phyloP scores from a whole-genome alignment of 2,888 invertebrate genomes.

The Ischnus inquisitorius region DNA sequence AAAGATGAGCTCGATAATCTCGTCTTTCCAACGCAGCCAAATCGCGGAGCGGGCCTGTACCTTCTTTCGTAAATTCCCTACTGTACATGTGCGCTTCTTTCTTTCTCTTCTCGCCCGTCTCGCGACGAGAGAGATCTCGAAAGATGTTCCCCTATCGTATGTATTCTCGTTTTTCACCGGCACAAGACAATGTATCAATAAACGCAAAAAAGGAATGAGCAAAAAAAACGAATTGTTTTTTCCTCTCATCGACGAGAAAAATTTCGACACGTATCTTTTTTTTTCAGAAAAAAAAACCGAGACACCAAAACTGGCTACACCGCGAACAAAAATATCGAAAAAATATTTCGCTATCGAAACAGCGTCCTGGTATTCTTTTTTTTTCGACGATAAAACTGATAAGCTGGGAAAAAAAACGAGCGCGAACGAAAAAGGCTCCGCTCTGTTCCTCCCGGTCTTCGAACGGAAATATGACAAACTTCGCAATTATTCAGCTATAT shows the following conservation, averaged over 20 bases:
- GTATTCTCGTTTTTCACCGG: background rate
- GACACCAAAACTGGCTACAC: background rate
- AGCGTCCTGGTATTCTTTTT: background rate
- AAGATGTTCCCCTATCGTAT: background rate
- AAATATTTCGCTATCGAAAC: too few species aligned
- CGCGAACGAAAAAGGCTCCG: background rate
- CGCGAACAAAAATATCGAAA: background rate
- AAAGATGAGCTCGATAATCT: constrained; percentile 86
- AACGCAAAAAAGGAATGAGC: background rate
- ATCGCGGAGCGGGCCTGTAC: constrained; percentile 87
- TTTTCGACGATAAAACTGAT: too few species aligned
- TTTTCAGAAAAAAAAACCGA: background rate
- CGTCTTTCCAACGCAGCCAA: constrained; percentile 92
- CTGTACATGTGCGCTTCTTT: background rate
- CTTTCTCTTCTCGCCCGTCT: background rate
- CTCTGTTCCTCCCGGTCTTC: too few species aligned
- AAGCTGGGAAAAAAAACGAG: background rate
- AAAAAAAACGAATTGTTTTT: background rate
- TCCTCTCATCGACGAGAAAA: constrained; percentile 6
- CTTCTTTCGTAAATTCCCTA: constrained; percentile 54
- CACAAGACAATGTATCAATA: background rate
- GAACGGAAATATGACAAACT: background rate
- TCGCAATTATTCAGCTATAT: background rate
- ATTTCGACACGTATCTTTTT: too few species aligned
- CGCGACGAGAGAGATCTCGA: background rate